Conservation (phyloP, 1,140 invertebrate species). For the Acromyrmex charruanus region DNA sequence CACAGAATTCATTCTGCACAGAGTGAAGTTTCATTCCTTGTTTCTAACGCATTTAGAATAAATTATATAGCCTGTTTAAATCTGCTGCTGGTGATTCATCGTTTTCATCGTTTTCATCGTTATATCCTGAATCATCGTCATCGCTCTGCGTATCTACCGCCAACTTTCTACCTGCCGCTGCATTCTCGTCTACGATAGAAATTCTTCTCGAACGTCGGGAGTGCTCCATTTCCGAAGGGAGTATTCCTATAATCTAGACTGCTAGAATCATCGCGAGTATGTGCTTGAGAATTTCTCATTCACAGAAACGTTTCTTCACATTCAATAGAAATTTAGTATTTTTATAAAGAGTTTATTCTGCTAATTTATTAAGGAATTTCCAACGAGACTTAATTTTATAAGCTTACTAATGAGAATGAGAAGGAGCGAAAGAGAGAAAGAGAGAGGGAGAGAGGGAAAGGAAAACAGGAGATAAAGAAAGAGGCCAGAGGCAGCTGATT, state of each 20-base stretch:
- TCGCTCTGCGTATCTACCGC: constrained; percentile 51
- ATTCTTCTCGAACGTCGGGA: constrained; percentile 14
- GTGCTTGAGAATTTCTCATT: neutral
- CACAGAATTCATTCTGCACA: neutral
- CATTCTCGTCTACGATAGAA: constrained; percentile 25
- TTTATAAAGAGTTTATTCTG: neutral
- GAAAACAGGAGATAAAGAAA: constrained; percentile 9
- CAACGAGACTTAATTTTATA: neutral
- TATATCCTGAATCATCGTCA: constrained; percentile 40
- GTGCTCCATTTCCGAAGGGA: constrained; percentile 27
- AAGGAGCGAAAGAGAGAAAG: neutral
- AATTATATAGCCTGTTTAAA: neutral
- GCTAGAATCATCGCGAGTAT: neutral
- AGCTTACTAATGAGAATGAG: neutral
- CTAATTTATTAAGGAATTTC: constrained; percentile 10
- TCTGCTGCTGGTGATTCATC: constrained; percentile 27
- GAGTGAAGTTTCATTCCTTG: neutral
- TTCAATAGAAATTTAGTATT: constrained; percentile 1
- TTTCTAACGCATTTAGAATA: constrained; percentile 1
- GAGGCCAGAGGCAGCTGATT: constrained; percentile 45
- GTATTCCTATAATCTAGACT: constrained; percentile 47
- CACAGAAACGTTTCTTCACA: neutral
- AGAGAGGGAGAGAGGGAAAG: neutral
- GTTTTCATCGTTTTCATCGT: constrained; percentile 40
- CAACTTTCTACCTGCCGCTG: constrained; percentile 63